Percentiles rank a stretch among this genome's conserved stretches.
phyloP scores from a whole-genome alignment of 2,888 invertebrate species.

The Eupithecia centaureata region DNA sequence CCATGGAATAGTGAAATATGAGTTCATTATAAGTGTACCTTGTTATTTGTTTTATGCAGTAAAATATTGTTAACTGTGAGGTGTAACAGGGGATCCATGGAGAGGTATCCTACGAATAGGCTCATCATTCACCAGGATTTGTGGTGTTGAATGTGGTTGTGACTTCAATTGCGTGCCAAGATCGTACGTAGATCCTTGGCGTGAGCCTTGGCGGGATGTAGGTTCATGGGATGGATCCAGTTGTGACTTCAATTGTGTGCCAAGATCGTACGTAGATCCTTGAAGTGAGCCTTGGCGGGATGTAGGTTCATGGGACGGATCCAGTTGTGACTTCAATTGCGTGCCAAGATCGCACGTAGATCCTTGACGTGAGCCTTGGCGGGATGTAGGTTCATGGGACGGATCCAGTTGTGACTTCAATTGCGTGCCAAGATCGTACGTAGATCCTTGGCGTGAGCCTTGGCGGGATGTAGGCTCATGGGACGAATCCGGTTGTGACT shows the following conservation, averaged over 20 bases:
- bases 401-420: too few relatives aligned
- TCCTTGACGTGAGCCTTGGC: constrained; percentile 8
- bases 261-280: constrained; percentile 13
- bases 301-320: constrained; percentile 3
- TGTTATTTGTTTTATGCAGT: not conserved
- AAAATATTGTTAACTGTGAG: not conserved
- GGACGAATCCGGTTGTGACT: too few relatives aligned
- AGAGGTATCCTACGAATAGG: constrained; percentile 23
- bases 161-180: too few relatives aligned
- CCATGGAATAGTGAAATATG: not conserved
- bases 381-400: too few relatives aligned
- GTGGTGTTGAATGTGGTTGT: too few relatives aligned
- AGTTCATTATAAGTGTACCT: not conserved
- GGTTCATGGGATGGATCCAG: constrained; percentile 10
- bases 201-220: constrained; percentile 11
- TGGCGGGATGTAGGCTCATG: too few relatives aligned
- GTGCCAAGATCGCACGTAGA: constrained; percentile 1
- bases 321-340: constrained; percentile 7
- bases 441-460: too few relatives aligned
- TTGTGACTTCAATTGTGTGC: not conserved
- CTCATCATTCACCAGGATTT: constrained; percentile 15
- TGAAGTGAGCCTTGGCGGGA: constrained; percentile 13
- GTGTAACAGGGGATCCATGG: constrained; percentile 16
- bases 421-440: too few relatives aligned
- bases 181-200: too few relatives aligned